These are phyloP conservation scores for Halcyon chelicuti DNA, from an alignment of 2,797 vertebrate genomes.

Conservation along the genomic window DNA sequence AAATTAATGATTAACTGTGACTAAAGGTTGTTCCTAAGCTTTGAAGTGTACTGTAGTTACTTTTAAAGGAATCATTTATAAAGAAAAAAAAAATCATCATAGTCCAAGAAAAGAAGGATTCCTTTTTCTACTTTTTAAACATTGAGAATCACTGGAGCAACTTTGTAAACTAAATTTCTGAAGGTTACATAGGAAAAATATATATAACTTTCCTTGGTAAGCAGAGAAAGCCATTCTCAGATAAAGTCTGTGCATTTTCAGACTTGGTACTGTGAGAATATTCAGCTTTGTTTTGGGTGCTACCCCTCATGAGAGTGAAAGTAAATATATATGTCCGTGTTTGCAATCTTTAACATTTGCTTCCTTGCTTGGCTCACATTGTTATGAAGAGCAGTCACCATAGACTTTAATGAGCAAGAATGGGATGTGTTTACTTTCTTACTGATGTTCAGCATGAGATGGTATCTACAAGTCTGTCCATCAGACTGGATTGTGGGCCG, in stretches of 20 bases:
- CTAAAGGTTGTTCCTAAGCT: not conserved
- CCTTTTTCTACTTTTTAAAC: not conserved
- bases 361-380: not conserved
- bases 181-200: not conserved
- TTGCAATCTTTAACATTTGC: not conserved
- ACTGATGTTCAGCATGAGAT: not conserved
- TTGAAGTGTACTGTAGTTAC: not conserved
- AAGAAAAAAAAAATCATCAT: not conserved
- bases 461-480: not conserved
- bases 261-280: not conserved
- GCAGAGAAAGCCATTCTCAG: not conserved
- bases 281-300: not conserved
- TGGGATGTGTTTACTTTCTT: not conserved
- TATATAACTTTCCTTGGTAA: not conserved
- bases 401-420: not conserved
- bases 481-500: too few relatives aligned
- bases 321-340: not conserved
- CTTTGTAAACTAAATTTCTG: not conserved
- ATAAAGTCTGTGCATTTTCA: not conserved
- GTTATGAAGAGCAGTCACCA: not conserved
- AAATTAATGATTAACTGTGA: not conserved
- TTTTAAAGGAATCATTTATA: not conserved
- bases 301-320: not conserved
- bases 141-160: not conserved
- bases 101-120: not conserved